Evolutionary conservation across 2,888 invertebrate genomes (phyloP).

Genomic region (Bellardia pandia): DNA sequence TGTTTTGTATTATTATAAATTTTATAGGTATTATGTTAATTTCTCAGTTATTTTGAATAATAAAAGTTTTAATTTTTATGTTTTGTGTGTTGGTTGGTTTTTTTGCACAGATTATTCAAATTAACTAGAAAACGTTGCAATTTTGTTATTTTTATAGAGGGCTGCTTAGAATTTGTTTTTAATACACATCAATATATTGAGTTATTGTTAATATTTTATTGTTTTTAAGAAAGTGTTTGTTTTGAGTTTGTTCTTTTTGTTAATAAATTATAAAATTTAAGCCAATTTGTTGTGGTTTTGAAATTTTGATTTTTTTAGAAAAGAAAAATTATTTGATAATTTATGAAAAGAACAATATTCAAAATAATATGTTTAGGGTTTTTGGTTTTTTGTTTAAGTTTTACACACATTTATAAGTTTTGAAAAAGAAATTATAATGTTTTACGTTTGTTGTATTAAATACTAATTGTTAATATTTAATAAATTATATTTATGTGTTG

Average conservation of each 20-base stretch:
- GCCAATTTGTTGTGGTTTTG: neutral
- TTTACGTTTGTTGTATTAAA: constrained; percentile 28
- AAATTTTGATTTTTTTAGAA: constrained; percentile 19
- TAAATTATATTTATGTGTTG: constrained; percentile 66
- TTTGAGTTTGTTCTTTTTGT: constrained; percentile 18
- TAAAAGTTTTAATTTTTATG: constrained; percentile 19
- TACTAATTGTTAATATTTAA: constrained; percentile 59
- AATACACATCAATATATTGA: constrained; percentile 75
- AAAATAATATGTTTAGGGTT: no score
- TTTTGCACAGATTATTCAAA: constrained; percentile 69
- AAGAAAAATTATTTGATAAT: no score
- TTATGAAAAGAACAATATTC: no score
- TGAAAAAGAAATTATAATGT: constrained; percentile 30
- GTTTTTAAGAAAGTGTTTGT: constrained; percentile 28
- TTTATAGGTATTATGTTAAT: constrained; percentile 40
- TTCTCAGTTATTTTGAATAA: constrained; percentile 78
- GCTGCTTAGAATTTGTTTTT: constrained; percentile 42
- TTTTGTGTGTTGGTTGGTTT: constrained; percentile 29
- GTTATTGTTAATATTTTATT: constrained; percentile 39
- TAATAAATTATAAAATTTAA: neutral
- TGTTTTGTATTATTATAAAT: constrained; percentile 73
- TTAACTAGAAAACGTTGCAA: constrained; percentile 69
- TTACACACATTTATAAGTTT: constrained; percentile 52
- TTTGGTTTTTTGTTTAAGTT: constrained; percentile 21
- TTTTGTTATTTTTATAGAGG: constrained; percentile 56